Conservation (phyloP, 2,113 vertebrate genomes). For the Grammomys dolichurus region DNA sequence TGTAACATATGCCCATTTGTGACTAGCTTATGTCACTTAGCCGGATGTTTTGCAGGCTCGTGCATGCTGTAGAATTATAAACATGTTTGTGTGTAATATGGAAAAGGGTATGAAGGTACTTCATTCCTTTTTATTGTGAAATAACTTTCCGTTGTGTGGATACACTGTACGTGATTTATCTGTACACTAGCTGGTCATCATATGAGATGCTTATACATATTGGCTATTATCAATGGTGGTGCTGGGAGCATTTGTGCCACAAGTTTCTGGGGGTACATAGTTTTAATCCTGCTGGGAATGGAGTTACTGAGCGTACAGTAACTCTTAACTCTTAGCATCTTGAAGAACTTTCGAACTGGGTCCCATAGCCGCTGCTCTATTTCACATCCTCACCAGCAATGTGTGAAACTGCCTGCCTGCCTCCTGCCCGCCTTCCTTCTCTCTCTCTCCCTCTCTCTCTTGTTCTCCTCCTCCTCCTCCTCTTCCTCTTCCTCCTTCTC, state of each 20-base stretch:
- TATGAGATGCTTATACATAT: background rate
- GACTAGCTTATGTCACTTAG: background rate
- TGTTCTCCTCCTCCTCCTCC: no score
- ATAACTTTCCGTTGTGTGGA: no score
- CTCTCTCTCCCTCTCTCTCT: no score
- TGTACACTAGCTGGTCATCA: background rate
- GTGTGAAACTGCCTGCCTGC: background rate
- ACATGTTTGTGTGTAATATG: background rate
- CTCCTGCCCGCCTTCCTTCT: no score
- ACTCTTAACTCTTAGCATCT: background rate
- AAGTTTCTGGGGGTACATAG: background rate
- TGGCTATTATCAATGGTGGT: background rate
- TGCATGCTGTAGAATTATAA: background rate
- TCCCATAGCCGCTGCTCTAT: background rate
- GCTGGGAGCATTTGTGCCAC: background rate
- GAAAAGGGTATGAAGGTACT: background rate
- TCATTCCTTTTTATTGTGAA: background rate
- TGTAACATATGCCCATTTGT: background rate
- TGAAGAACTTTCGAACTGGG: background rate
- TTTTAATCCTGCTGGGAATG: background rate
- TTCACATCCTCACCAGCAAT: background rate
- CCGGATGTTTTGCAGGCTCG: background rate
- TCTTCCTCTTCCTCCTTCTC: fast-evolving
- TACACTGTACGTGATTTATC: background rate
- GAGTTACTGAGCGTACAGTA: background rate